Base-by-base conservation (phyloP, 2,113 vertebrate species). In the Cyprinus carpio region DNA sequence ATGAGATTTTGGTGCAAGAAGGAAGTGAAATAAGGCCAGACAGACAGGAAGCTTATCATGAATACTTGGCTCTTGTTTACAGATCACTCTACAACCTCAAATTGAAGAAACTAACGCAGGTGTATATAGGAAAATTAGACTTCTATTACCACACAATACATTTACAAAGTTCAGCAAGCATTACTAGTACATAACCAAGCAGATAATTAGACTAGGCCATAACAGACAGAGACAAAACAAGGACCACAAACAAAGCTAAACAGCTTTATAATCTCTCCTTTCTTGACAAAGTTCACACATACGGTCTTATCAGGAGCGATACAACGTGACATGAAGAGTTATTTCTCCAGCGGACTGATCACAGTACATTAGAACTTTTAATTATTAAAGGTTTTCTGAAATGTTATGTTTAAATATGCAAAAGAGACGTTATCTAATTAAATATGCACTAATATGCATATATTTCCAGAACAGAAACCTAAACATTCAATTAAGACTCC, bases 11-110 rank as follows among this genome's bases (percentile, higher is more conserved):
- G 2, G 23, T 9, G 43, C 6, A 27, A 49, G 4, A 3, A 65
- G 37, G 37, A 80, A 43, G 60, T 81, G 29, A 79, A 79, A 62
- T 25, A 62, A 60, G 31, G 75, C 27, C 29, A 58, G 51, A 15
- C 29, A 34, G 27, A 78, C 51, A 78, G 56, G 31, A 79, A 40
- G 20, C 20, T 40, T 79, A 34, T 62, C 34, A 25, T 56, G 29
- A 62, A 81, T 20, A 46, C 37, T 46, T 29, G 37, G 23, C 37
- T 64, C 20, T 16, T 80, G 78, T 64, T 64, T 25, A 64, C 78
- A 49, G n/a, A 65, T 81, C 15, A 27, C 20, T 43, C 54, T 16
- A 62, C 31, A 40, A 58, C 31, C 54, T 40, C 7, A 6, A 79
- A 62, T 25, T 40, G 31, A 37, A 62, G 54, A n/a, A 79, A 79